A percentile compares a stretch with the other conserved stretches of the same genome.
Conservation (phyloP, 2,888 invertebrate species). For the Pollenia amentaria region DNA sequence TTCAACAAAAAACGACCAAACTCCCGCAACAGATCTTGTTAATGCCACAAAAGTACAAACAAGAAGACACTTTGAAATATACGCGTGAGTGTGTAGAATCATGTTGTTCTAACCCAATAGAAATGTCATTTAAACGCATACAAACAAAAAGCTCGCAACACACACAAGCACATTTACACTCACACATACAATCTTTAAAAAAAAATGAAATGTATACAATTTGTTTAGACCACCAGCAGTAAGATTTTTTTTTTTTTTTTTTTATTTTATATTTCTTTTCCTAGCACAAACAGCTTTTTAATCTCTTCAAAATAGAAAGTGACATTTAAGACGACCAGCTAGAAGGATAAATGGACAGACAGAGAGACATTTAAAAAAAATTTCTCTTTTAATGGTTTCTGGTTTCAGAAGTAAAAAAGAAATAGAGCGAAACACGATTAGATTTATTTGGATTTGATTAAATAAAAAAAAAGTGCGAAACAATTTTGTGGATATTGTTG, state of each 20-base stretch:
- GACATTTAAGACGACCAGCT: constrained; percentile 7
- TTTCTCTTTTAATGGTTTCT: constrained; percentile 22
- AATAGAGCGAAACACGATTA: constrained; percentile 22
- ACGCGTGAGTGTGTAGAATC: background rate
- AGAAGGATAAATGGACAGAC: background rate
- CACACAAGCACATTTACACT: background rate
- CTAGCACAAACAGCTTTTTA: constrained; percentile 49
- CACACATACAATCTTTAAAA: background rate
- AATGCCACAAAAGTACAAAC: constrained; percentile 38
- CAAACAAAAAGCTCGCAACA: background rate
- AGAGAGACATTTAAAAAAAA: constrained; percentile 12
- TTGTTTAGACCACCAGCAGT: constrained; percentile 19
- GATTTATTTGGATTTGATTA: background rate
- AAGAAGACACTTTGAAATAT: constrained; percentile 24
- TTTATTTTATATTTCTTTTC: background rate
- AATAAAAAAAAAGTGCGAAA: background rate
- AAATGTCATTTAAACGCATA: constrained; percentile 50
- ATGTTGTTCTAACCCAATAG: constrained; percentile 34
- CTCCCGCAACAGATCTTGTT: constrained; percentile 35
- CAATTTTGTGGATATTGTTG: background rate
- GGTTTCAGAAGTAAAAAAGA: background rate
- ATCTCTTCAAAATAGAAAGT: constrained; percentile 46
- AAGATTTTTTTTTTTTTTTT: background rate
- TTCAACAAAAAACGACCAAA: constrained; percentile 8
- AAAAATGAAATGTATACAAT: background rate